Evolutionary conservation across 2,888 invertebrate species (phyloP), one percentile per base, ranked within the genome.

Genomic region (Venusia cambrica): DNA sequence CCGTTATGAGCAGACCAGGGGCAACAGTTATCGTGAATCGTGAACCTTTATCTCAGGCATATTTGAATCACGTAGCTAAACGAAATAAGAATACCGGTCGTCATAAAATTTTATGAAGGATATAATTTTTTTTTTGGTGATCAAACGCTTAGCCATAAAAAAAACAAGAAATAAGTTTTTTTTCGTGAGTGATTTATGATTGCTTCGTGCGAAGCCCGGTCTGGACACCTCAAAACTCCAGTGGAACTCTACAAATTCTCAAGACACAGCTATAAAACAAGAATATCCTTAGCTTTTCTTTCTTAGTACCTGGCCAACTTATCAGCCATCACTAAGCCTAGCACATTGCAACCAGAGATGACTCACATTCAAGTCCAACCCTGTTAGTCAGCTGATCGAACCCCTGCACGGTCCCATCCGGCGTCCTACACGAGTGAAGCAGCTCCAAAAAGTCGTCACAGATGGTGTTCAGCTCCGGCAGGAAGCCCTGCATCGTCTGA

Each of bases 321-420:
- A n/a, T n/a, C n/a, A n/a, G n/a, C n/a, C n/a, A n/a, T n/a, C n/a
- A n/a, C n/a, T n/a, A n/a, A n/a, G n/a, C n/a, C n/a, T n/a, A n/a
- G n/a, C n/a, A n/a, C n/a, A n/a, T n/a, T n/a, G n/a, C n/a, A n/a
- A 5, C 18, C 16, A 16, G 0, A 32, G 3, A 2, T 13, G 16
- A 87, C 89, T 88, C 70, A 92, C 92, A 91, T 87, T 96, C 96
- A 24, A 96, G 84, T 1, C 94, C 95, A 85, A 95, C 90, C 44
- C 92, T 88, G 62, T 93, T 93, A 1, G 94, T 91, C 28, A 94
- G 85, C 46, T 93, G 91, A 49, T 94, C 93, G 62, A 96, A 92
- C 34, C 89, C 88, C 1, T 70, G 50, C 1, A 93, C 89, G 5
- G 72, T 66, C 18, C 90, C 87, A 7, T 84, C 71, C 9, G 75